A percentile compares a stretch with the other conserved stretches of the same genome.
Evolutionary conservation across 2,113 vertebrate species (phyloP).

Genomic region (Myxocyprinus asiaticus): DNA sequence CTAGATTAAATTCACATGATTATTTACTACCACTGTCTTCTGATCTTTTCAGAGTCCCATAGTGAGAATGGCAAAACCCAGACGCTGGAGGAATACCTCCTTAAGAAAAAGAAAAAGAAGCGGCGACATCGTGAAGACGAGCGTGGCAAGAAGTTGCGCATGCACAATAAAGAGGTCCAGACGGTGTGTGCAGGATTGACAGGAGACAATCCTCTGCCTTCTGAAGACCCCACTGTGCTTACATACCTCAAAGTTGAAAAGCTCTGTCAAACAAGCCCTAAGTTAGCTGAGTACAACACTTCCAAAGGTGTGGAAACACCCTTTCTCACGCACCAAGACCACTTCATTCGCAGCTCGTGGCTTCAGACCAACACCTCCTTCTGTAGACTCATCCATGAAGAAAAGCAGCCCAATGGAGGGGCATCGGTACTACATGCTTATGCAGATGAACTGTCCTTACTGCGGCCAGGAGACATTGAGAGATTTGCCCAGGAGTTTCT

Average conservation of each 20-base stretch:
- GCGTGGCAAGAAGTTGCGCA: slow-evolving; percentile 80
- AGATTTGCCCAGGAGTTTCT: slow-evolving; percentile 93
- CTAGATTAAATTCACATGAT: no score
- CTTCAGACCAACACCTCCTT: slow-evolving; percentile 87
- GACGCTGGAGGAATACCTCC: slow-evolving; percentile 83
- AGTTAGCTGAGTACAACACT: slow-evolving; percentile 77
- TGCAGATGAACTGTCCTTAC: slow-evolving; percentile 91
- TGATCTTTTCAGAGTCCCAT: slow-evolving; percentile 76
- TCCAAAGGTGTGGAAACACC: slow-evolving; percentile 81
- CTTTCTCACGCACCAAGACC: slow-evolving; percentile 92
- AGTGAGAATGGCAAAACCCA: slow-evolving; percentile 88
- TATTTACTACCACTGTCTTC: background rate
- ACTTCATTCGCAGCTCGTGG: slow-evolving; percentile 89
- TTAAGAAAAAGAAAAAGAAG: slow-evolving; percentile 97
- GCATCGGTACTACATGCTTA: slow-evolving; percentile 93
- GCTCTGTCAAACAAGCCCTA: slow-evolving; percentile 73
- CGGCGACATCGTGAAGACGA: slow-evolving; percentile 90
- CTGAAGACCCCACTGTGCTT: slow-evolving; percentile 67
- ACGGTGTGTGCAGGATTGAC: slow-evolving; percentile 84
- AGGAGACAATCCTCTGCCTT: slow-evolving; percentile 62
- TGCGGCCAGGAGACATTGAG: slow-evolving; percentile 89
- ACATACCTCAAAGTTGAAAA: slow-evolving; percentile 81
- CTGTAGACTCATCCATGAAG: slow-evolving; percentile 91
- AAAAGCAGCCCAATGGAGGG: slow-evolving; percentile 93
- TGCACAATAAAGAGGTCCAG: slow-evolving; percentile 92